Conservation (phyloP, 1,140 invertebrate species). For the Atta cephalotes region DNA sequence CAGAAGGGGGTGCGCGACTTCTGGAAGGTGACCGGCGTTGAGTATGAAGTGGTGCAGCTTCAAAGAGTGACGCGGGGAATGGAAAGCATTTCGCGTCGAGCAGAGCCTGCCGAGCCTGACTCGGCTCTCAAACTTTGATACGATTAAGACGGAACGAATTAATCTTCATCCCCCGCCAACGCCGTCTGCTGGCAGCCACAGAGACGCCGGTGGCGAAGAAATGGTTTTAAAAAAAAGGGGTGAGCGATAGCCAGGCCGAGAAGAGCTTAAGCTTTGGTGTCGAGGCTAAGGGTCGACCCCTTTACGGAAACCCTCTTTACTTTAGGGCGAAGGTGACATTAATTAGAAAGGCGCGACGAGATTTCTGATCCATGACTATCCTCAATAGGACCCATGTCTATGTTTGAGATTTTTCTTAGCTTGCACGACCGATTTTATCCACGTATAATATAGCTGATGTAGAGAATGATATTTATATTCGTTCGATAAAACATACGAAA, state of each 20-base stretch:
- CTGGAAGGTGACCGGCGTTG: conserved; percentile 47
- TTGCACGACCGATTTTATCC: conserved; percentile 40
- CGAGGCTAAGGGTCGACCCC: conserved; percentile 69
- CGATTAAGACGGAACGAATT: conserved; percentile 87
- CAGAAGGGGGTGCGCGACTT: conserved; percentile 64
- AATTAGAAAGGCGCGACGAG: conserved; percentile 78
- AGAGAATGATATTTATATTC: conserved; percentile 49
- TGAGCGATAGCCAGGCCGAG: conserved; percentile 78
- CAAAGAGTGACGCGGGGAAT: conserved; percentile 59
- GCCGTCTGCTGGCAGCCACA: conserved; percentile 79
- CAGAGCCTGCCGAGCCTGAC: conserved; percentile 77
- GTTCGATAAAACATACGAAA: conserved; percentile 44
- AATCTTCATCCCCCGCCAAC: conserved; percentile 85
- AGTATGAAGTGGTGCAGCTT: conserved; percentile 61
- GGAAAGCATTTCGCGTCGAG: conserved; percentile 73
- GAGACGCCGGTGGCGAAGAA: conserved; percentile 74
- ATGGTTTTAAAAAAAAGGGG: conserved; percentile 74
- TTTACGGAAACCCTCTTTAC: conserved; percentile 73
- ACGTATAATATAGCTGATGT: neutral
- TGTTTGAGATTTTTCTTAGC: conserved; percentile 35
- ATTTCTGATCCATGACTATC: conserved; percentile 71
- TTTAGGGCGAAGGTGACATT: conserved; percentile 77
- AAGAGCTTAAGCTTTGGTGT: conserved; percentile 71
- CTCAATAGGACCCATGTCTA: conserved; percentile 45
- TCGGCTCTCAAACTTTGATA: conserved; percentile 86